Base-by-base conservation (phyloP, 2,888 invertebrate genomes). In the Troides helena region DNA sequence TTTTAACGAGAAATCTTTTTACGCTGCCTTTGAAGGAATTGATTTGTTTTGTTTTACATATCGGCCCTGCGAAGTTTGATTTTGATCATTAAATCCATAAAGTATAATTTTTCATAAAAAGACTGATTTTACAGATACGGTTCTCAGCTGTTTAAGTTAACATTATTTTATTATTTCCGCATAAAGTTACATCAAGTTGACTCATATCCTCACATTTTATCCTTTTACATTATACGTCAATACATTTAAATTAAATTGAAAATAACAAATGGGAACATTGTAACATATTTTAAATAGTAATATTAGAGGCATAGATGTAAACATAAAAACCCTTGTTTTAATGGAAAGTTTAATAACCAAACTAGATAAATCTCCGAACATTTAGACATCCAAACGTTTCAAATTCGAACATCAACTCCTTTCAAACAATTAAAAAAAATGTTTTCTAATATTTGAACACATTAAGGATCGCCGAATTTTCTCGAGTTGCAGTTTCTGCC, bases 181-280 rank as follows among this genome's bases (percentile, higher is more conserved):
- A 66, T 63, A 70, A 66, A 72, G 75, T 74, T 71, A 58, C 67
- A 71, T 74, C n/a, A 72, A 65, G 73, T 65, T 67, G 65, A 72
- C 73, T 74, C 67, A 76, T 79, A 79, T 77, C 23, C n/a, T 65
- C 46, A 65, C 46, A 71, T 64, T 68, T 66, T 62, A 39, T 59
- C 30, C 17, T 57, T 74, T 74, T 71, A 72, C 72, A 73, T 69
- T 73, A 76, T 74, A 76, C 73, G 74, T 84, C 86, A 85, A 79
- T 80, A 81, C 83, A 80, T 82, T 82, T 81, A 83, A 79, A 78
- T 77, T 72, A 77, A 68, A 79, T 79, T 83, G 84, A 83, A 84
- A 92, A 85, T 86, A 93, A 93, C 88, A 93, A 92, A 83, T 89
- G 93, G 93, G 93, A 93, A 85, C 93, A 93, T 87, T 92, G 88